Conservation (phyloP, 2,888 invertebrate species). For the Andrena hattorfiana region DNA sequence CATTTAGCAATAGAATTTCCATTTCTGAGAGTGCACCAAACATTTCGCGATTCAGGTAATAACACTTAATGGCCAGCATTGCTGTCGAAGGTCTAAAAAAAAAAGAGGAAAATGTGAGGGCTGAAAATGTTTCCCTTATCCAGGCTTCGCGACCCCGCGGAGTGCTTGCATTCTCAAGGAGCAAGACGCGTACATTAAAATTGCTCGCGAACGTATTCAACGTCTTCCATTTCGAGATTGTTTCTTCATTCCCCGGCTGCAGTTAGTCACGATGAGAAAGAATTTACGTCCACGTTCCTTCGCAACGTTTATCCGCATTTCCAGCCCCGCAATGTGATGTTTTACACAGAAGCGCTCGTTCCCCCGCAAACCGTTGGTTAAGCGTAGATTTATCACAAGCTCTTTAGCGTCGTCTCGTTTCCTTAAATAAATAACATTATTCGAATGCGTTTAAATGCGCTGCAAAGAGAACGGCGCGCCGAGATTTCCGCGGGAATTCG, state of each 20-base stretch:
- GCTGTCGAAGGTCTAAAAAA: background rate
- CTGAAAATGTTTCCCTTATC: constrained; percentile 1
- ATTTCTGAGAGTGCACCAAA: background rate
- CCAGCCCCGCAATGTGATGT: constrained; percentile 18
- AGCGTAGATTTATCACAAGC: constrained; percentile 11
- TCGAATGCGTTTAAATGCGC: background rate
- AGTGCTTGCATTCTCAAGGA: constrained; percentile 14
- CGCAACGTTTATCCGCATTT: constrained; percentile 1
- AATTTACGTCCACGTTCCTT: constrained; percentile 26
- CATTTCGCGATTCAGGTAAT: background rate
- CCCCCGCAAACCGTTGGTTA: constrained; percentile 1
- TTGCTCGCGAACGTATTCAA: constrained; percentile 43
- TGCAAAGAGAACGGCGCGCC: background rate
- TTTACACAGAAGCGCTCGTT: constrained; percentile 1
- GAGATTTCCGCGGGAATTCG: background rate
- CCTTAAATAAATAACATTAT: constrained; percentile 16
- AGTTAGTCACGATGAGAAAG: constrained; percentile 6
- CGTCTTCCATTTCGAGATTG: constrained; percentile 65
- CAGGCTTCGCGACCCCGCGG: constrained; percentile 5
- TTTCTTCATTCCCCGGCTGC: constrained; percentile 40
- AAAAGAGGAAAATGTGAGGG: constrained; percentile 5
- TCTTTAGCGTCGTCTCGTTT: background rate
- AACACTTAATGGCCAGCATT: background rate
- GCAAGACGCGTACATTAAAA: constrained; percentile 37
- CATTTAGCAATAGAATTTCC: background rate